Evolutionary conservation across 1,140 invertebrate genomes (phyloP).

Genomic region (Cardiocondyla obscurior): DNA sequence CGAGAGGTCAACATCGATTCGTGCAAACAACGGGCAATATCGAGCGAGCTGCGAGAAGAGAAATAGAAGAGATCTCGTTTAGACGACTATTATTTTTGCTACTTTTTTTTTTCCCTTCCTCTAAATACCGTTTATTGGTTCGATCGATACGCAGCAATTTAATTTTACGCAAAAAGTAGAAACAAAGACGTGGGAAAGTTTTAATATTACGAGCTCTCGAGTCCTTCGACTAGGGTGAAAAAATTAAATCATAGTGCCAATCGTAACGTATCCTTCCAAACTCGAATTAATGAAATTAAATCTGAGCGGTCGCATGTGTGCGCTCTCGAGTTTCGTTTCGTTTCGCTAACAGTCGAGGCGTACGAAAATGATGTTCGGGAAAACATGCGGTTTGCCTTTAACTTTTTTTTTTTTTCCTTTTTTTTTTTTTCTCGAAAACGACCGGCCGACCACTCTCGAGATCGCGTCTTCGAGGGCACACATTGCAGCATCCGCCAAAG

Average conservation of each 20-base stretch:
- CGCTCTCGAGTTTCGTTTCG: neutral
- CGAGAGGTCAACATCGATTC: slow-evolving; percentile 45
- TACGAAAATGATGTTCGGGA: neutral
- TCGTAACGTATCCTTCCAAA: too few species aligned
- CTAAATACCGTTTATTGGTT: neutral
- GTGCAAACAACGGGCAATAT: slow-evolving; percentile 35
- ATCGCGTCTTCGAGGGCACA: slow-evolving; percentile 33
- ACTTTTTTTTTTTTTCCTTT: neutral
- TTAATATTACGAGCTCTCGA: neutral
- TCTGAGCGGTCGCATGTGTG: neutral
- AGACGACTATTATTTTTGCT: slow-evolving; percentile 10
- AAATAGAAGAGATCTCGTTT: slow-evolving; percentile 28
- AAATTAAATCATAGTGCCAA: too few species aligned
- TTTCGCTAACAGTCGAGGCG: neutral
- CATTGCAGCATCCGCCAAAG: slow-evolving; percentile 55
- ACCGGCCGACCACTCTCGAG: slow-evolving; percentile 26
- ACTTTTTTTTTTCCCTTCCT: neutral
- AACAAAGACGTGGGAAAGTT: neutral
- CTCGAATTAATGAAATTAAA: too few species aligned
- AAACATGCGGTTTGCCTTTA: slow-evolving; percentile 1
- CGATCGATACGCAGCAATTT: neutral
- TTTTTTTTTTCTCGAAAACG: neutral
- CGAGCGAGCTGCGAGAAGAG: slow-evolving; percentile 13
- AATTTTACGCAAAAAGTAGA: neutral
- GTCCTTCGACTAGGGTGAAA: neutral